Percentiles rank a stretch among this genome's conserved stretches.
Conservation (phyloP, 1,140 invertebrate genomes). For the Pogonomyrmex californicus region DNA sequence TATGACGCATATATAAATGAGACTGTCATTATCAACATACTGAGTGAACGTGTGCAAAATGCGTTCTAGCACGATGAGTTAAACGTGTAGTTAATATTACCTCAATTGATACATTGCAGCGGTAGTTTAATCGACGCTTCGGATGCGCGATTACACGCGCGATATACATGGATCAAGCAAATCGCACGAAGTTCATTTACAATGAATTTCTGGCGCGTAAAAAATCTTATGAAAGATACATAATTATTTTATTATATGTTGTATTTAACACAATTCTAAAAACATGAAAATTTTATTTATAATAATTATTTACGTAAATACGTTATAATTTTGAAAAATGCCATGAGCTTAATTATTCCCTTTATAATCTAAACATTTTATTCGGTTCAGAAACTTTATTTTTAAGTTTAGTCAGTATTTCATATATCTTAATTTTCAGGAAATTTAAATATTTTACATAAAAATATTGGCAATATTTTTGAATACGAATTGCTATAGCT, state of each 20-base stretch:
- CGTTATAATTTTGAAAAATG: neutral
- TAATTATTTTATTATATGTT: neutral
- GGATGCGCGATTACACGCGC: conserved; percentile 29
- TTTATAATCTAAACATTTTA: conserved; percentile 23
- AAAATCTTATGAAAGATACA: neutral
- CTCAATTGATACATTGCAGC: conserved; percentile 46
- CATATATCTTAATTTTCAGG: conserved; percentile 1
- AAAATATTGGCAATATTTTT: neutral
- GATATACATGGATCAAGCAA: conserved; percentile 28
- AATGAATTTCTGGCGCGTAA: neutral
- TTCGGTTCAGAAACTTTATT: neutral
- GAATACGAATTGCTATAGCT: neutral
- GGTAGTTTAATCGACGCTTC: conserved; percentile 32
- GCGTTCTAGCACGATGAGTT: conserved; percentile 41
- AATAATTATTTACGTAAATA: conserved; percentile 1
- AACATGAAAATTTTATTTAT: neutral
- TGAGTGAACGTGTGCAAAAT: conserved; percentile 13
- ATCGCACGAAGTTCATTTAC: conserved; percentile 33
- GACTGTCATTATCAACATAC: conserved; percentile 17
- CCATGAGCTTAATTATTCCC: neutral
- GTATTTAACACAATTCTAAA: neutral
- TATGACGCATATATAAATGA: conserved; percentile 8
- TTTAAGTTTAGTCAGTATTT: neutral
- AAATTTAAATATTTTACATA: neutral
- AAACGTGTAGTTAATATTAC: conserved; percentile 53